Evolutionary conservation across 2,113 vertebrate genomes (phyloP), one percentile per base, ranked within the genome.

Genomic region (Coptodon bakossiorum): DNA sequence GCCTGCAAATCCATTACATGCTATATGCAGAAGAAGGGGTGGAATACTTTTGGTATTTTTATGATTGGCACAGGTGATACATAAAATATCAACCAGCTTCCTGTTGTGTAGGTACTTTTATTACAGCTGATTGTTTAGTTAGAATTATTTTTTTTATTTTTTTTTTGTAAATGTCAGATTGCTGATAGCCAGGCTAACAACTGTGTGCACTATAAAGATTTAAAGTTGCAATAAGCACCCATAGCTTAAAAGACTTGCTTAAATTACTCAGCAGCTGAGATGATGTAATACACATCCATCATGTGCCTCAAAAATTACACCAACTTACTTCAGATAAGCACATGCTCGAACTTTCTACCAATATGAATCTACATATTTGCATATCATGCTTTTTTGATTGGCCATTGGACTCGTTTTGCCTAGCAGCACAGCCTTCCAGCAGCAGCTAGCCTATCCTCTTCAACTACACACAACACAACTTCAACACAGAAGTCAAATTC

Each of bases 91-190:
- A 76, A 48, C 68, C 68, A 76, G 24, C 3, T 76, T 76, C 40
- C 68, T 76, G 68, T 48, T 48, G 22, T 76, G 9, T 76, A 11
- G 40, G 13, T 73, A 27, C 40, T 29, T 29, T 76, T 48, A 76
- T 17, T 48, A 48, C 6, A 17, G 22, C 14, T 76, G 14, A 76
- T 48, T 76, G 40, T 76, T 76, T 48, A 48, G 40, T 29, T 17
- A 45, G 1, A 48, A 6, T 17, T 5, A n/a, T 45, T 22, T 2
- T 22, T 22, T 22, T 29, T 1, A 0, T 1, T 9, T 6, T 27
- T 45, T 11, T 76, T 29, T 52, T 52, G 40, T 76, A 29, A 73
- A 73, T 68, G 63, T 40, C 63, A 40, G 19, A 40, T 68, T 68
- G 11, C 63, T 68, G 34, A 38, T 40, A 38, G 0, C 34, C 63